Conservation (phyloP, 2,113 vertebrate genomes). For the Gavialis gangeticus region DNA sequence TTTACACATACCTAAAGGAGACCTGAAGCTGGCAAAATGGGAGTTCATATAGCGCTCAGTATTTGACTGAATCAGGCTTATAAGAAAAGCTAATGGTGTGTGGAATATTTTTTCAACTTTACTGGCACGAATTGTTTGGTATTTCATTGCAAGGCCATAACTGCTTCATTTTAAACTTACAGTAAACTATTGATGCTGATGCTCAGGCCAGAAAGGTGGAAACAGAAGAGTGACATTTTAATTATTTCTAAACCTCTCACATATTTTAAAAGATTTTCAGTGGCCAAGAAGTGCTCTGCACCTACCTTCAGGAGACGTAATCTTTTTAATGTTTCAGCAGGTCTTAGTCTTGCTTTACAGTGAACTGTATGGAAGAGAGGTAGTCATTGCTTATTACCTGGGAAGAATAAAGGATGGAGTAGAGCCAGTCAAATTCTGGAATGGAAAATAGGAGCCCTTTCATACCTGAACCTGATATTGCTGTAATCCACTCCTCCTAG, state of each 20-base stretch:
- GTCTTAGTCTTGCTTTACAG: background rate
- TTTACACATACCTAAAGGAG: background rate
- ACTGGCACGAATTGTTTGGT: background rate
- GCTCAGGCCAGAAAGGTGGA: background rate
- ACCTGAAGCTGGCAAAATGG: background rate
- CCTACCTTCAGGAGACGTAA: background rate
- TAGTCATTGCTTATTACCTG: background rate
- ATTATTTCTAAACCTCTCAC: background rate
- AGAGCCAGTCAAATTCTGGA: background rate
- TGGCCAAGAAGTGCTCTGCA: background rate
- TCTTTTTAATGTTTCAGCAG: background rate
- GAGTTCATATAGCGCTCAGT: background rate
- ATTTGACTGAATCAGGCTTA: background rate
- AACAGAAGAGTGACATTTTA: background rate
- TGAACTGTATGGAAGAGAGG: background rate
- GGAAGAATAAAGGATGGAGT: background rate
- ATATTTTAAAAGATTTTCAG: background rate
- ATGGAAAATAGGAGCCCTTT: background rate
- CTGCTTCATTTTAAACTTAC: rapidly evolving
- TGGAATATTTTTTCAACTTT: background rate
- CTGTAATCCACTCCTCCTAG: background rate
- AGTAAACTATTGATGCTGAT: background rate
- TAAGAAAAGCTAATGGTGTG: background rate
- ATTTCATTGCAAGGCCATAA: background rate
- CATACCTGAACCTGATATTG: background rate